Evolutionary conservation across 2,113 vertebrate genomes (phyloP), one percentile per base, ranked within the genome.

Genomic region (Actenoides lindsayi): DNA sequence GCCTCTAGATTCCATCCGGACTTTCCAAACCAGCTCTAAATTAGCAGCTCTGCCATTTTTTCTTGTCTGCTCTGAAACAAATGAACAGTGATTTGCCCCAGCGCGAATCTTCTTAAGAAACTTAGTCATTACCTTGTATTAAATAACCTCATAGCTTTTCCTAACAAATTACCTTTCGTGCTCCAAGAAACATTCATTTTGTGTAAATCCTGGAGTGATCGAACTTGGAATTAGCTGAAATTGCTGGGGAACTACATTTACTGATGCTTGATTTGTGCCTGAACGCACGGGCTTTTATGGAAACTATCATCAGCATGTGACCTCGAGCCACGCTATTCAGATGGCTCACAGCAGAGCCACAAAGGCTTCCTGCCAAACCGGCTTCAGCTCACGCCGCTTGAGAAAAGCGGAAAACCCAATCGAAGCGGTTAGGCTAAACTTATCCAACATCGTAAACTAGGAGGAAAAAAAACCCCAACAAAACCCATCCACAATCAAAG

Each of bases 211-310:
- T 50, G 42, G 76, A 83, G 64, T 15, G 76, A 83, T 0, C 77
- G 91, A 91, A 63, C 73, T 91, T 50, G 79, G 83, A 92, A 94
- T 93, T 83, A 92, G 73, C 68, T 53, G 82, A 51, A 74, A 54
- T 90, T 51, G 25, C 73, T 41, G 62, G 80, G 67, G 68, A 87
- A 82, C 57, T 74, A 25, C 64, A 37, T n/a, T 62, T 85, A 35
- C 54, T n/a, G 83, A 48, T 24, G 56, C 44, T 65, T 70, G 73
- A 80, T 89, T 90, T 56, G 85, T 42, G 4, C 10, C 42, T 46
- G 69, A 86, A 89, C 1, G 3, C 19, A 17, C 0, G 3, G 48
- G 31, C 62, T 95, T 75, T 87, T 65, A 46, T 60, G 75, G 87
- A 60, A 87, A 56, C 83, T 25, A 33, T 41, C 79, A 59, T 69